Evolutionary conservation across 2,113 vertebrate genomes (phyloP).

Genomic region (Benitochromis conjunctus): DNA sequence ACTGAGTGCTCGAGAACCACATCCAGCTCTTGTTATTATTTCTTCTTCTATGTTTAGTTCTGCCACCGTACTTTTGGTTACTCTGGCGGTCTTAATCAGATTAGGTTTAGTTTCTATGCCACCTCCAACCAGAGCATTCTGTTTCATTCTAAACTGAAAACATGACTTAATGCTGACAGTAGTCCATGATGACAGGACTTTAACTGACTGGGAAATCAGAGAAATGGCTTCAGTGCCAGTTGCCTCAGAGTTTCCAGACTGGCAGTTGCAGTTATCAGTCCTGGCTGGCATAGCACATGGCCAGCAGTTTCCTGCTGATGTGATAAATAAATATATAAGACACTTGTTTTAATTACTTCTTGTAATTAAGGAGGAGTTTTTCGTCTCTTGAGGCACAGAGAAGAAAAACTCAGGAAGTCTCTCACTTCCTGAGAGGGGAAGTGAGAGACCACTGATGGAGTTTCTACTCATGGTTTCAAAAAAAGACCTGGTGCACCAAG

Average conservation of each 20-base stretch:
- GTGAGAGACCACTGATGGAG: not conserved
- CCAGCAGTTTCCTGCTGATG: not conserved
- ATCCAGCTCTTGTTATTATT: not conserved
- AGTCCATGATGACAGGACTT: not conserved
- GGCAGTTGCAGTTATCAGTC: not conserved
- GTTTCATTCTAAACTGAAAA: too few species aligned
- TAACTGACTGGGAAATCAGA: not conserved
- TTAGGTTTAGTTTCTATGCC: too few species aligned
- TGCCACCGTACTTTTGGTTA: not conserved
- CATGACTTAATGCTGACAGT: not conserved
- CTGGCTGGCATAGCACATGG: not conserved
- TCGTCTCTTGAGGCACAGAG: not conserved
- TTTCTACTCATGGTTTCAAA: not conserved
- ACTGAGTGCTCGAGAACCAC: not conserved
- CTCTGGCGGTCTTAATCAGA: not conserved
- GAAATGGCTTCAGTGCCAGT: not conserved
- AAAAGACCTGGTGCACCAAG: not conserved
- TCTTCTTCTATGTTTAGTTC: not conserved
- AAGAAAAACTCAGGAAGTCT: too few species aligned
- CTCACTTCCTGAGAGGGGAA: not conserved
- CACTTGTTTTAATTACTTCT: slow-evolving; percentile 25
- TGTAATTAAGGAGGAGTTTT: slow-evolving; percentile 6
- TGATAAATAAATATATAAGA: slow-evolving; percentile 10
- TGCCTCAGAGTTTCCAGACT: not conserved
- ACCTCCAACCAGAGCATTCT: too few species aligned